phyloP scores from a whole-genome alignment of 1,140 invertebrate genomes.

The Brachionus rotundiformis region DNA sequence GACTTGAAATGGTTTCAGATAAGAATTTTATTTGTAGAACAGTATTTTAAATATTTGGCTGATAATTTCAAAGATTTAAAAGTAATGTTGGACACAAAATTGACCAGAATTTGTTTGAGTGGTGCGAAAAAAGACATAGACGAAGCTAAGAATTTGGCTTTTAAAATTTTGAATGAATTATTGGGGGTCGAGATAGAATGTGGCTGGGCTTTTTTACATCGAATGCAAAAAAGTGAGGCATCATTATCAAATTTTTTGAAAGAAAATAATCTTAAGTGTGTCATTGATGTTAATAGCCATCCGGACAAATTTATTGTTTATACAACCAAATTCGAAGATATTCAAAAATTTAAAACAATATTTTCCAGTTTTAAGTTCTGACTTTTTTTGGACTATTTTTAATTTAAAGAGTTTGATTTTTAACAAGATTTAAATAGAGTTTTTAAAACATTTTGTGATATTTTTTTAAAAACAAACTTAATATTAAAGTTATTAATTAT shows the following conservation, averaged over 20 bases:
- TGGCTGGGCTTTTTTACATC: neutral
- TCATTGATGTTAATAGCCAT: neutral
- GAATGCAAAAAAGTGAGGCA: neutral
- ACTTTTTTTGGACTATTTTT: neutral
- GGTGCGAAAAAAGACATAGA: neutral
- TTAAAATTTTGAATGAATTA: neutral
- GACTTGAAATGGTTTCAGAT: constrained; percentile 38
- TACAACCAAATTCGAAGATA: neutral
- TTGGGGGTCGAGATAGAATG: constrained; percentile 13
- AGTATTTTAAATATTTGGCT: constrained; percentile 5
- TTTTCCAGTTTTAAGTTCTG: neutral
- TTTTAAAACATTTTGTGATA: neutral
- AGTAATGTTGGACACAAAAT: constrained; percentile 16
- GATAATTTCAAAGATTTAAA: constrained; percentile 36
- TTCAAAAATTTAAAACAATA: neutral
- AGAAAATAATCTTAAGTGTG: neutral
- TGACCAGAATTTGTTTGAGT: constrained; percentile 30
- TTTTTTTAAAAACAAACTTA: no score
- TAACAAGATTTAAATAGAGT: neutral
- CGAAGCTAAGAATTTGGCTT: constrained; percentile 15
- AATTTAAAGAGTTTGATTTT: neutral
- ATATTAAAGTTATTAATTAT: no score
- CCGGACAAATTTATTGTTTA: constrained; percentile 7
- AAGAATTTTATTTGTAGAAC: constrained; percentile 20
- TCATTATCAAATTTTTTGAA: neutral